phyloP scores from a whole-genome alignment of 2,797 vertebrate genomes.

The Intellagama lesueurii region DNA sequence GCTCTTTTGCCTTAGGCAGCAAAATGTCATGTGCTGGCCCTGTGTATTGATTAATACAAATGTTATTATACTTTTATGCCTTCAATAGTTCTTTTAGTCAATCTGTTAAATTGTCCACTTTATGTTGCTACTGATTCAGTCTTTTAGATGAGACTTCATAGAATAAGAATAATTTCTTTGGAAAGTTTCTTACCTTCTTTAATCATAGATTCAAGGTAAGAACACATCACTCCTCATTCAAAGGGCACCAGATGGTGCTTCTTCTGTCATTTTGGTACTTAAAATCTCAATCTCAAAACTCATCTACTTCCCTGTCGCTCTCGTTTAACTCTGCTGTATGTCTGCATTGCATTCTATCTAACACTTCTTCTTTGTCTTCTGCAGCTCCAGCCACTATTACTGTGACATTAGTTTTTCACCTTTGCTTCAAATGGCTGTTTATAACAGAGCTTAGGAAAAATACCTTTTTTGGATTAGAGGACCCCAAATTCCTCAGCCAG shows the following conservation, averaged over 20 bases:
- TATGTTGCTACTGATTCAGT: not conserved
- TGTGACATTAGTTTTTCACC: not conserved
- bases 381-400: not conserved
- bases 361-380: not conserved
- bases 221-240: not conserved
- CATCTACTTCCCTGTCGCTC: not conserved
- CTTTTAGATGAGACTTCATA: not conserved
- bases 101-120: not conserved
- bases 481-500: too few relatives aligned
- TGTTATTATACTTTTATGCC: not conserved
- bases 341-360: not conserved
- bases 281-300: constrained; percentile 11
- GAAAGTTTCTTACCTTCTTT: not conserved
- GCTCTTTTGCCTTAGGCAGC: not conserved
- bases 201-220: not conserved
- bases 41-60: not conserved
- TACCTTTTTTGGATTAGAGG: too few relatives aligned
- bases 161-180: not conserved
- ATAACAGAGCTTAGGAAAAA: too few relatives aligned
- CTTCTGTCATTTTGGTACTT: constrained; percentile 9
- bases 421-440: not conserved
- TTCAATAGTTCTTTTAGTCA: not conserved
- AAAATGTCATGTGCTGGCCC: not conserved
- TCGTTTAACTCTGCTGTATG: not conserved
- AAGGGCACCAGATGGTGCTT: constrained; percentile 22